phyloP scores from a whole-genome alignment of 2,888 invertebrate genomes.

The Meteorus colon region DNA sequence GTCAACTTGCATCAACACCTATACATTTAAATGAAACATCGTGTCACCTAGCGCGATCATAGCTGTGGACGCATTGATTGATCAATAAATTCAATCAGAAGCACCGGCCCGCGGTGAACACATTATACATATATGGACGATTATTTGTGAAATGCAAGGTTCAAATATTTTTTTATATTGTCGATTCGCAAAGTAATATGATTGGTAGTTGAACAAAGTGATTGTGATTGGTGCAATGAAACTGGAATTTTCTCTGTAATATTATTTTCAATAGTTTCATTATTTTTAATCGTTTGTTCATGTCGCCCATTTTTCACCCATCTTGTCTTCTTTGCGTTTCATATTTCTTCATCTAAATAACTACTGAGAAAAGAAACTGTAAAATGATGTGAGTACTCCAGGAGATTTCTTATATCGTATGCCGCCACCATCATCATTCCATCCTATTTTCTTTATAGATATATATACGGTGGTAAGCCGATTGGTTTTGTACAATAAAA shows the following conservation, averaged over 20 bases:
- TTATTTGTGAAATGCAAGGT: too few relatives aligned
- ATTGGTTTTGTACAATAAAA: constrained; percentile 42
- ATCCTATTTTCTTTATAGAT: not conserved
- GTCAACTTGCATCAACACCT: not conserved
- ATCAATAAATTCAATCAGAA: constrained; percentile 44
- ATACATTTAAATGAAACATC: not conserved
- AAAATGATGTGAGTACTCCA: not conserved
- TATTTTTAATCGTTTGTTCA: not conserved
- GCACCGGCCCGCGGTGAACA: constrained; percentile 22
- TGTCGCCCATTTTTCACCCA: too few relatives aligned
- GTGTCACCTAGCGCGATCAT: not conserved
- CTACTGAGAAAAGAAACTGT: not conserved
- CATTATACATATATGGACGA: constrained; percentile 6
- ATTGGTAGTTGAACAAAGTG: constrained; percentile 54
- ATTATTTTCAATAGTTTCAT: not conserved
- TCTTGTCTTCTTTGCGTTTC: not conserved
- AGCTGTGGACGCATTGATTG: not conserved
- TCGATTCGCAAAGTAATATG: constrained; percentile 35
- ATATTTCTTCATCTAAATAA: not conserved
- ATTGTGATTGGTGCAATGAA: constrained; percentile 28
- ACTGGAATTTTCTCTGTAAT: too few relatives aligned
- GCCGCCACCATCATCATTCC: not conserved
- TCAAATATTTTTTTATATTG: too few relatives aligned
- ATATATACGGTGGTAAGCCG: constrained; percentile 33
- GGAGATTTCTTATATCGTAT: not conserved